phyloP scores from a whole-genome alignment of 1,140 invertebrate species.

The Nixonia krombeini region DNA sequence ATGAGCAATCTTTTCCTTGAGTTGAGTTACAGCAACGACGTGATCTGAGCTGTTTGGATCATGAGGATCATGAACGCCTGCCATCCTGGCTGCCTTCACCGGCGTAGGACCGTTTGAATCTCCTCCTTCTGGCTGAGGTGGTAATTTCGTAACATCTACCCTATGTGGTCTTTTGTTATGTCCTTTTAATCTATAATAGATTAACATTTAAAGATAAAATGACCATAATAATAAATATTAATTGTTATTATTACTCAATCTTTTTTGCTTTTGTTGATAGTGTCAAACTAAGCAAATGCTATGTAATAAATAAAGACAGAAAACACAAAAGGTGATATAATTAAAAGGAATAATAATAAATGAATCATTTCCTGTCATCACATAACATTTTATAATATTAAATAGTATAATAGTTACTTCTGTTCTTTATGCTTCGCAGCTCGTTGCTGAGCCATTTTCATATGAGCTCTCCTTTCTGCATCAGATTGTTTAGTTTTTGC shows the following conservation, averaged over 20 bases:
- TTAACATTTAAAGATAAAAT: neutral
- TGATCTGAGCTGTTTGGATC: constrained; percentile 94
- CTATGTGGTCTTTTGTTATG: constrained; percentile 82
- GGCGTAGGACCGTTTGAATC: constrained; percentile 68
- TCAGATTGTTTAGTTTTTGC: constrained; percentile 92
- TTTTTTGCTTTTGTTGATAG: no score
- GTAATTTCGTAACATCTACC: constrained; percentile 79
- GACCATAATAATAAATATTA: no score
- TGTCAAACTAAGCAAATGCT: neutral
- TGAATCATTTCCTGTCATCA: neutral
- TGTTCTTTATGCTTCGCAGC: constrained; percentile 74
- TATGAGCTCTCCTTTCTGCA: constrained; percentile 79
- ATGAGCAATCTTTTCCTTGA: constrained; percentile 93
- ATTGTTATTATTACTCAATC: no score
- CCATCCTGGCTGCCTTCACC: constrained; percentile 70
- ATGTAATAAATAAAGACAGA: no score
- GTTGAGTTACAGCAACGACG: constrained; percentile 92
- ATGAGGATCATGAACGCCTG: constrained; percentile 62
- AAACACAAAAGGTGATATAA: neutral
- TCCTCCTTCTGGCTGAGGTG: constrained; percentile 54
- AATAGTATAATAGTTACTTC: no score
- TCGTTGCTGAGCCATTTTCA: constrained; percentile 76
- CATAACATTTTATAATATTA: constrained; percentile 9
- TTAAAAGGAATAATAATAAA: constrained; percentile 14
- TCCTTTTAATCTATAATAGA: constrained; percentile 73